Base-by-base conservation (phyloP, 2,113 vertebrate genomes). In the Daphoenositta chrysoptera region DNA sequence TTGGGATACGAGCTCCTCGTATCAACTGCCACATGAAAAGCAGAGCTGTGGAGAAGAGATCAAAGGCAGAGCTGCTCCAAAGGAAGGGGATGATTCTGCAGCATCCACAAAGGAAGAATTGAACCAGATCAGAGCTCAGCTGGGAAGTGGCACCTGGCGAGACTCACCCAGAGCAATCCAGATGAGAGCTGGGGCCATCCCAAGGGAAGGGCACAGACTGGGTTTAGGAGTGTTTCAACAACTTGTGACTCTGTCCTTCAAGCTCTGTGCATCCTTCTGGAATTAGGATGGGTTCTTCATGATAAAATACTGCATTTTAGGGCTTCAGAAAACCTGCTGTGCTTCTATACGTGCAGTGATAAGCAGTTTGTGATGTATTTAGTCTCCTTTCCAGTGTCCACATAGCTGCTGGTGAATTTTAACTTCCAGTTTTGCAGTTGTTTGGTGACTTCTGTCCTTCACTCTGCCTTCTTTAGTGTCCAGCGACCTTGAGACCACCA, bases 211-310 rank as follows among this genome's bases (percentile, higher is more conserved):
- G 48, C 22, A 8, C 31, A 27, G 30, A 1, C 8, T 2, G 56
- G n/a, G 1, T 5, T 53, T 9, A 4, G 50, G 39, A 30, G 44
- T 3, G 1, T 40, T 66, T 17, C 65, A 53, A 0, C 7, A 3
- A 2, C 0, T 5, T 12, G 1, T 7, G 4, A 6, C n/a, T 6
- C 33, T 68, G 24, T 39, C 35, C 39, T 48, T 7, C 54, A 3
- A 35, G 66, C 57, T 40, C 63, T 42, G 22, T 24, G 42, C 7
- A 2, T 21, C 44, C 66, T 44, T 28, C 81, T 86, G 66, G 15
- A 42, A 7, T 51, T 4, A 19, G 79, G n/a, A 33, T n/a, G 28
- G 53, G 35, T 13, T n/a, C 27, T 39, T 72, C 12, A 4, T 2
- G 18, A 15, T 31, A 30, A 64, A 95, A 35, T 5, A 45, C 7